phyloP scores from a whole-genome alignment of 2,888 invertebrate genomes.

The Neoitamus cyanurus region DNA sequence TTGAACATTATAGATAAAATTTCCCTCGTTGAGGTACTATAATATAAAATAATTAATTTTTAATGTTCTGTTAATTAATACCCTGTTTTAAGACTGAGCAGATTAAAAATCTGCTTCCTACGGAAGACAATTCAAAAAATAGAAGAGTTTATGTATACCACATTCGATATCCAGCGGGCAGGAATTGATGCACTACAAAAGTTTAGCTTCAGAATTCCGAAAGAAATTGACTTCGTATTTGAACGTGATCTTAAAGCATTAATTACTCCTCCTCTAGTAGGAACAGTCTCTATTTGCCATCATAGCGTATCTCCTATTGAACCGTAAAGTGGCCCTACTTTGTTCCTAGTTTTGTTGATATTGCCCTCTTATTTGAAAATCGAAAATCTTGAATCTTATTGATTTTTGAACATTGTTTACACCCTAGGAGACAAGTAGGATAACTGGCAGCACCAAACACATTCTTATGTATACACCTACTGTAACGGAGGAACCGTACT shows the following conservation, averaged over 20 bases:
- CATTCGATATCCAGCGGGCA: neutral
- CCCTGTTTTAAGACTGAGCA: neutral
- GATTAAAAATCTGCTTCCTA: neutral
- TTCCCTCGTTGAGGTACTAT: neutral
- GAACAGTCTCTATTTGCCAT: neutral
- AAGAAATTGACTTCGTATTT: neutral
- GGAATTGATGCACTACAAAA: neutral
- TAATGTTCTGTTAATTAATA: neutral
- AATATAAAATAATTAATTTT: neutral
- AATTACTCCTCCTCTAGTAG: neutral
- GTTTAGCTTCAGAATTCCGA: neutral
- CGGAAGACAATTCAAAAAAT: neutral
- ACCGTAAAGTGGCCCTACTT: neutral
- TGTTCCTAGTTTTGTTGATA: neutral
- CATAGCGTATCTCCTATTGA: neutral
- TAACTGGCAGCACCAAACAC: no score
- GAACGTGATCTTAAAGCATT: neutral
- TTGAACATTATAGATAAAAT: neutral
- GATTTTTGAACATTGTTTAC: no score
- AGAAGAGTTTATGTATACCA: neutral
- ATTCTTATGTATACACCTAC: no score
- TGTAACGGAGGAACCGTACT: no score
- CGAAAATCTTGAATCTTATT: no score
- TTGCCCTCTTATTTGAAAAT: no score
- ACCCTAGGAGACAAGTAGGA: no score